Conservation (phyloP, 2,888 invertebrate species). For the Craniophora ligustri region DNA sequence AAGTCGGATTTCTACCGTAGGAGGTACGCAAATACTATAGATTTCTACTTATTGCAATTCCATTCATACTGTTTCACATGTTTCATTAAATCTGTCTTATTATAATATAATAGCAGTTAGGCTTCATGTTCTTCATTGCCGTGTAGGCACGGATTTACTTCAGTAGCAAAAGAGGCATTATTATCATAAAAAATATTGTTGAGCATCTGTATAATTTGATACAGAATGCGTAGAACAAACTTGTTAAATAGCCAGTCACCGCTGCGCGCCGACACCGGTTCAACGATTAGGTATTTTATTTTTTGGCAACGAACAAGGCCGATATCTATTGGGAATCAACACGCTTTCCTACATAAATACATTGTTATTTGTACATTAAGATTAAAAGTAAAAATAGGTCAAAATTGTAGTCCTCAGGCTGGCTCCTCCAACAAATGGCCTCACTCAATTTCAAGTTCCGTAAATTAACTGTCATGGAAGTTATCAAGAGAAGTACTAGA, state of each 20-base stretch:
- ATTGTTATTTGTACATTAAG: constrained; percentile 37
- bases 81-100: too few relatives aligned
- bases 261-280: constrained; percentile 16
- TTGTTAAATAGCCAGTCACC: constrained; percentile 31
- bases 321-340: constrained; percentile 44
- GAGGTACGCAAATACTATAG: too few relatives aligned
- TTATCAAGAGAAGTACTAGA: constrained; percentile 68
- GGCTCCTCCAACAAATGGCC: constrained; percentile 36
- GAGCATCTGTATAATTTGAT: constrained; percentile 18
- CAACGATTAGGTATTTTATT: constrained; percentile 44
- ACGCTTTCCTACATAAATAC: constrained; percentile 37
- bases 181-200: constrained; percentile 30
- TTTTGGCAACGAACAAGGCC: constrained; percentile 50
- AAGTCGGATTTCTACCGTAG: too few relatives aligned
- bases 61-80: too few relatives aligned
- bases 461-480: constrained; percentile 79
- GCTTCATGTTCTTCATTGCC: too few relatives aligned
- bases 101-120: too few relatives aligned
- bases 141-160: not conserved
- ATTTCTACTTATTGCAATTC: too few relatives aligned
- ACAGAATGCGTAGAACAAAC: constrained; percentile 33
- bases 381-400: constrained; percentile 3
- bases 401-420: constrained; percentile 6
- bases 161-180: not conserved
- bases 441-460: constrained; percentile 65